These are phyloP conservation scores for Parasteatoda lunata DNA, from an alignment of 2,888 invertebrate species.

Conservation along the genomic window DNA sequence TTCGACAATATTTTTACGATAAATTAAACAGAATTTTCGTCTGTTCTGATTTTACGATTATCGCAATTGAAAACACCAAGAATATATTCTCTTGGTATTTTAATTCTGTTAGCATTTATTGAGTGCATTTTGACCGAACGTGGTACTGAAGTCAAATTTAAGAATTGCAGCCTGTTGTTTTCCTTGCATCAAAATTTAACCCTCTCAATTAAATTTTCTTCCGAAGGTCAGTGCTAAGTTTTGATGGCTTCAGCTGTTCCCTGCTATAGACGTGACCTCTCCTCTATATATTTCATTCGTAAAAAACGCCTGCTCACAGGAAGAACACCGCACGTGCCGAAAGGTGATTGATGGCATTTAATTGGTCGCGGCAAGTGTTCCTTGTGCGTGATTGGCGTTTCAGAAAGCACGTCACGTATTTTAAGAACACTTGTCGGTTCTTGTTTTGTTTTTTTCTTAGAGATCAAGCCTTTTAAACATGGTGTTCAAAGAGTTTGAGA, in stretches of 20 bases:
- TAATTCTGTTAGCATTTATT: too few species aligned
- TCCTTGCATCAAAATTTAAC: constrained; percentile 1
- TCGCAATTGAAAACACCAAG: too few species aligned
- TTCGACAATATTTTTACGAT: too few species aligned
- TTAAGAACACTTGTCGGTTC: constrained; percentile 46
- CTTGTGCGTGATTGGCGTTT: constrained; percentile 54
- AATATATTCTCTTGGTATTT: too few species aligned
- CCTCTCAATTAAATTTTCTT: constrained; percentile 13
- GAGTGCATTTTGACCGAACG: neutral
- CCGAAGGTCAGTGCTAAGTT: neutral
- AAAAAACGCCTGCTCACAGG: neutral
- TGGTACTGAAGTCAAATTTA: neutral
- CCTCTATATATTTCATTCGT: neutral
- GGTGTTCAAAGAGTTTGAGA: constrained; percentile 46
- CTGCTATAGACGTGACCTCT: constrained; percentile 4
- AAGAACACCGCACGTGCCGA: constrained; percentile 53
- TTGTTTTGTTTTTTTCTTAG: constrained; percentile 5
- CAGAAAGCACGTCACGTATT: constrained; percentile 55
- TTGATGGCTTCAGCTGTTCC: constrained; percentile 25
- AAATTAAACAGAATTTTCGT: too few species aligned
- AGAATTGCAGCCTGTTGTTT: constrained; percentile 1
- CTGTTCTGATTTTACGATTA: too few species aligned
- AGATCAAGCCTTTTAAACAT: neutral
- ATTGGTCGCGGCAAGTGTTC: constrained; percentile 64
- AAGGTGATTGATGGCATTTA: constrained; percentile 64